Base-by-base conservation (phyloP, 2,797 vertebrate genomes). In the Decapterus maruadsi region DNA sequence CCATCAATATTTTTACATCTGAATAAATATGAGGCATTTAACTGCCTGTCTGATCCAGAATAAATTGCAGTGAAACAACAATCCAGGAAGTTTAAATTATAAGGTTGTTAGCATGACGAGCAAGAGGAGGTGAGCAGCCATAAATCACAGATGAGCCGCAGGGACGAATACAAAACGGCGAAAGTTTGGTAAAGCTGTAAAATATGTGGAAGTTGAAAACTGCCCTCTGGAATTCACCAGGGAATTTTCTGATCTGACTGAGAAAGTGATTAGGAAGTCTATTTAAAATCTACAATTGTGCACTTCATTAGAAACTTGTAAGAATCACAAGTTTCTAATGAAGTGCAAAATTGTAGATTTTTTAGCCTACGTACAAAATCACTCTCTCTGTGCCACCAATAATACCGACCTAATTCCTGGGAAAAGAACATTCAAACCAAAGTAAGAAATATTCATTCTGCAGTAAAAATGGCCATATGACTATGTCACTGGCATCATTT, bases 121-220 rank as follows among this genome's bases (percentile, higher is more conserved):
- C 13, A 34, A 48, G 20, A 22, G 6, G 31, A 19, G 19, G 45
- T 6, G 7, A 76, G 42, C 12, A 68, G 59, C 17, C 16, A 22
- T 64, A 42, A 76, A 69, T 68, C 50, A 71, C 19, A 20, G 40
- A 20, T 40, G 8, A 17, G 42, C 20, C 6, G 64, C 20, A 36
- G 22, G 19, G 38, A 20, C 9, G n/a, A 20, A 50, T 50, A n/a
- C n/a, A 20, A 50, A 50, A 50, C 19, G 11, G 8, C 4, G 4
- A 22, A 22, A 50, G n/a, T 50, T 11, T 20, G 48, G n/a, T 50
- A 11, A 50, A 51, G 50, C 12, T 13, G 12, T 22, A 6, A 51
- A 22, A 51, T 13, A 51, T 22, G 20, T 50, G 10, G 20, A 50
- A 50, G 46, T 51, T 51, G 9, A 51, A 51, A 51, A 51, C 48